phyloP scores from a whole-genome alignment of 2,113 vertebrate genomes.

The Rhodinocichla rosea region DNA sequence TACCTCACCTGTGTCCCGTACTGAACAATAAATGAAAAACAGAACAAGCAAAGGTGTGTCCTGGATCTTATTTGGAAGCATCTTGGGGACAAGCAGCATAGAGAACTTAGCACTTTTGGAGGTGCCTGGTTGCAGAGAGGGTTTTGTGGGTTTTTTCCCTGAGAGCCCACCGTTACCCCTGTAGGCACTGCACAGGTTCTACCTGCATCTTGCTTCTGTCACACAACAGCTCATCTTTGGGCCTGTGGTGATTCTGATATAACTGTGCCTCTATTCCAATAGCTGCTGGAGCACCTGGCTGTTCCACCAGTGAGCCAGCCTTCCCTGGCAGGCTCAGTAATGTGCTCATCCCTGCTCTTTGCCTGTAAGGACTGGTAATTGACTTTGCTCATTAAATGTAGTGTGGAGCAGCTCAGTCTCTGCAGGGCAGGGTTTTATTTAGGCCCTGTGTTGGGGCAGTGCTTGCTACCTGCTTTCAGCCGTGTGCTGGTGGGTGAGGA shows the following conservation, averaged over 20 bases:
- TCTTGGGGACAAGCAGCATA: rapidly evolving
- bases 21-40: constrained; percentile 31
- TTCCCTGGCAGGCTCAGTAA: background rate
- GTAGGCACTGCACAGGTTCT: background rate
- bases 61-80: background rate
- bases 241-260: rapidly evolving
- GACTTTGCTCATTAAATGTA: background rate
- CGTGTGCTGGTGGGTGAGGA: background rate
- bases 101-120: background rate
- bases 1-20: constrained; percentile 11
- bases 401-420: background rate
- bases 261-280: background rate
- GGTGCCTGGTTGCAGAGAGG: background rate
- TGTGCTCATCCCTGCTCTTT: background rate
- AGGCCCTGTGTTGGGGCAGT: background rate
- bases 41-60: background rate
- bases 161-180: rapidly evolving
- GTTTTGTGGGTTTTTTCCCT: background rate
- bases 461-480: background rate
- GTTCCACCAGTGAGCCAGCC: background rate
- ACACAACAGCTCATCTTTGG: background rate
- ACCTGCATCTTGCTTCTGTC: background rate
- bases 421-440: background rate
- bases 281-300: background rate
- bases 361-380: background rate